phyloP scores from a whole-genome alignment of 92 coral and sea anemone species.

The Ricordea florida region DNA sequence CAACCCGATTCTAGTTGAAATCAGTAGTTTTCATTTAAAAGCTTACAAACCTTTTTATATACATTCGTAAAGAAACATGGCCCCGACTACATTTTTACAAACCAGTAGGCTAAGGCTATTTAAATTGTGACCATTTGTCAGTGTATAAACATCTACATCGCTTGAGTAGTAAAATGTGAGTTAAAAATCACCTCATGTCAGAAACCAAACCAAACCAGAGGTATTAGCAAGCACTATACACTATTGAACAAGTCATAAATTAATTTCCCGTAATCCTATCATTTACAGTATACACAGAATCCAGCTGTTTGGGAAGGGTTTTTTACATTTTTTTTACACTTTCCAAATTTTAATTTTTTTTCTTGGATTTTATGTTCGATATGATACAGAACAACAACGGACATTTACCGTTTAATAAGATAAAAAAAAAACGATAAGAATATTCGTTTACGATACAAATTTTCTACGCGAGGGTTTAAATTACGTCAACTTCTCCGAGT shows the following conservation, averaged over 20 bases:
- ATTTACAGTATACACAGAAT: slow-evolving; percentile 20
- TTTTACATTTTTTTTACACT: slow-evolving; percentile 44
- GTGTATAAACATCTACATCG: too few relatives aligned
- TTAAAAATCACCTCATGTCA: too few relatives aligned
- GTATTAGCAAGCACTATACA: slow-evolving; percentile 3
- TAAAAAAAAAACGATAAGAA: too few relatives aligned
- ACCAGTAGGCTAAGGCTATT: too few relatives aligned
- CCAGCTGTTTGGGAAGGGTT: slow-evolving; percentile 11
- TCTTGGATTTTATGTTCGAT: slow-evolving; percentile 8
- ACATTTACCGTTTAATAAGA: background rate
- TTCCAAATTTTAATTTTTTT: slow-evolving; percentile 32
- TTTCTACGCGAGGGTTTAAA: too few relatives aligned
- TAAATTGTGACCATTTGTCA: too few relatives aligned
- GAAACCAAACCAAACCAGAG: background rate
- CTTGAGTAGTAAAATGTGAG: too few relatives aligned
- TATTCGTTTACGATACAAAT: too few relatives aligned
- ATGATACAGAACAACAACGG: background rate
- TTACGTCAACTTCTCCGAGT: too few relatives aligned
- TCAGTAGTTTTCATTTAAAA: background rate
- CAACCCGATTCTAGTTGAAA: background rate
- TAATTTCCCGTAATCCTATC: background rate
- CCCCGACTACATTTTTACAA: background rate
- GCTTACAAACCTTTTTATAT: slow-evolving; percentile 28
- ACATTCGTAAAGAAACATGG: slow-evolving; percentile 2
- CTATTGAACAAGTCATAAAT: slow-evolving; percentile 16